Base-by-base conservation (phyloP, 2,888 invertebrate species). In the Trichogramma evanescens region DNA sequence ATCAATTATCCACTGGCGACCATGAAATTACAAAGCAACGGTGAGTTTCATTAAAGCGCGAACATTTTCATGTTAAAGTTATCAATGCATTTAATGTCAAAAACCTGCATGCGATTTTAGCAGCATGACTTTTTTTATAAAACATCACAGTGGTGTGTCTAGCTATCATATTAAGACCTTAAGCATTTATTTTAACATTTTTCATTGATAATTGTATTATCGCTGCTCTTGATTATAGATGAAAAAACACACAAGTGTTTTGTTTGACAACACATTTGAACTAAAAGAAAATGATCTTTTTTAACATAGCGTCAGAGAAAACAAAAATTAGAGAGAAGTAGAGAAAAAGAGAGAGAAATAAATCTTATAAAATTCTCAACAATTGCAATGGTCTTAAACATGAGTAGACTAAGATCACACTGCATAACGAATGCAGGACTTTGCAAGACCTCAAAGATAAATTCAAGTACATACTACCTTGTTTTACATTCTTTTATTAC, bases 71-170 rank as follows among this genome's bases (percentile, higher is more conserved):
- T 56, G 39, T 52, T 59, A 57, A 26, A 26, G 26, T 26, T 26
- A 26, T 61, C 13, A 54, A 66, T 66, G 57, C 63, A 50, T 57
- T 54, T 58, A 52, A 59, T 38, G 56, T 59, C 56, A 57, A 67
- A 66, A 71, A 71, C 72, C 72, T 72, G 72, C 72, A 72, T 68
- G 65, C 68, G 67, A 67, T 41, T 59, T 63, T n/a, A 53, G 56
- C 63, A 65, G 67, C 66, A 69, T 69, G 66, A 26, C 26, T 26
- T 67, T 66, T 68, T 58, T 69, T 58, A 67, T 66, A 66, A 66
- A 68, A 73, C 72, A 72, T 74, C 74, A 73, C 74, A 74, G 72
- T 72, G 70, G 69, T 67, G 70, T 71, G 69, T 74, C 68, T 70
- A 72, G 69, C 72, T 73, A 72, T 67, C 67, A 66, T 69, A 64